Conservation (phyloP, 2,888 invertebrate genomes). For the Cynaeus angustus region DNA sequence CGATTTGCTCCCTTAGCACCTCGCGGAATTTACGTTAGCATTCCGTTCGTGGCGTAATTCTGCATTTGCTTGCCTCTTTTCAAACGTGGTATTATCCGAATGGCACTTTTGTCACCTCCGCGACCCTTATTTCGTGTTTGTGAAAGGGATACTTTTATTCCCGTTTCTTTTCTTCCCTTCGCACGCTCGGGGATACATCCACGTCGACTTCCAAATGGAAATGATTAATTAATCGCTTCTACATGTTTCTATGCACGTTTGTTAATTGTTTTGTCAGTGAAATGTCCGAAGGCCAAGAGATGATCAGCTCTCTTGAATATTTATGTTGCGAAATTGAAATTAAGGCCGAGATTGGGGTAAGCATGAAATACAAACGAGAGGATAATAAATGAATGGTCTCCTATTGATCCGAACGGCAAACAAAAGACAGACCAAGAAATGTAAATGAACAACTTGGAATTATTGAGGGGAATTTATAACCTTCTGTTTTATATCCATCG, state of each 20-base stretch:
- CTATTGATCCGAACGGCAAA: slow-evolving; percentile 51
- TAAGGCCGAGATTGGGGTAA: slow-evolving; percentile 40
- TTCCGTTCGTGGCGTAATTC: too few relatives aligned
- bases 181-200: slow-evolving; percentile 25
- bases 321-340: slow-evolving; percentile 46
- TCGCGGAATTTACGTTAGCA: too few relatives aligned
- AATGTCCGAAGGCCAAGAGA: slow-evolving; percentile 1
- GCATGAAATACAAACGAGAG: slow-evolving; percentile 43
- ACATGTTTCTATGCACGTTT: slow-evolving; percentile 1
- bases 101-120: slow-evolving; percentile 57
- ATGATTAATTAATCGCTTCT: slow-evolving; percentile 43
- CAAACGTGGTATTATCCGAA: too few relatives aligned
- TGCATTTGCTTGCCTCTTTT: slow-evolving; percentile 51
- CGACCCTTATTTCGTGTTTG: slow-evolving; percentile 42
- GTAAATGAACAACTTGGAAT: slow-evolving; percentile 51
- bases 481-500: slow-evolving; percentile 48
- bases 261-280: slow-evolving; percentile 22
- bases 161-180: too few relatives aligned
- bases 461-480: slow-evolving; percentile 46
- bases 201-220: slow-evolving; percentile 18
- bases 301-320: slow-evolving; percentile 8
- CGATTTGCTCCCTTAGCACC: slow-evolving; percentile 4
- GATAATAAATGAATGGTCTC: slow-evolving; percentile 50
- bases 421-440: slow-evolving; percentile 53
- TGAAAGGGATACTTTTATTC: slow-evolving; percentile 46